Evolutionary conservation across 1,140 invertebrate genomes (phyloP).

Genomic region (Pseudomyrmex pallidus): DNA sequence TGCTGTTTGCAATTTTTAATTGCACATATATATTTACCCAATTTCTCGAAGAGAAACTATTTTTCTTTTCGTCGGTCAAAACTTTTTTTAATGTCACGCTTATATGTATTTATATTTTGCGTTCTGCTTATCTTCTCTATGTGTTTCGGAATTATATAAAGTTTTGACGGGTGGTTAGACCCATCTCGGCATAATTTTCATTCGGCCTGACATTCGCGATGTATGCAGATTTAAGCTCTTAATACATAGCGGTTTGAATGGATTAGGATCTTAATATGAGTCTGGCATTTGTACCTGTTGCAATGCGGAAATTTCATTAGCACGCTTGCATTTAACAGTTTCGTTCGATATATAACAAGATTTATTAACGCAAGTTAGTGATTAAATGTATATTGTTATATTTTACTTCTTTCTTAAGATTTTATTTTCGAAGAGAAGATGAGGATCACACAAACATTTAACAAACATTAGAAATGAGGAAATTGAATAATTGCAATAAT

Average conservation of each 20-base stretch:
- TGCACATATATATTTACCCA: no score
- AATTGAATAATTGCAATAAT: neutral
- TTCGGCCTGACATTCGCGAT: conserved; percentile 36
- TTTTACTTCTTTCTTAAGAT: neutral
- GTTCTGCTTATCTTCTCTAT: no score
- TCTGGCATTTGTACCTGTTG: conserved; percentile 56
- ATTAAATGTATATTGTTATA: neutral
- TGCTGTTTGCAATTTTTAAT: neutral
- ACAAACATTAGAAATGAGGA: neutral
- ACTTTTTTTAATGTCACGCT: neutral
- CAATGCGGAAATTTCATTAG: conserved; percentile 50
- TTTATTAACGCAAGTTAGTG: conserved; percentile 8
- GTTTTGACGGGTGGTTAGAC: no score
- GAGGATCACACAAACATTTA: neutral
- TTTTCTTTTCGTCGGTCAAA: neutral
- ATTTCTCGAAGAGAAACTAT: neutral
- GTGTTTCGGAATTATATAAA: no score
- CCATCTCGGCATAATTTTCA: conserved; percentile 28
- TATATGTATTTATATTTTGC: no score
- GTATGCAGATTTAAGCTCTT: conserved; percentile 51
- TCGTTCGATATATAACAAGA: conserved; percentile 17
- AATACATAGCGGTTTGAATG: conserved; percentile 56
- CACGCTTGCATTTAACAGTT: conserved; percentile 45
- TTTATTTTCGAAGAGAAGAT: neutral
- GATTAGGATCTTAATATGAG: conserved; percentile 52